Evolutionary conservation across 2,797 vertebrate species (phyloP), one percentile per base, ranked within the genome.

Genomic region (Acanthopagrus latus): DNA sequence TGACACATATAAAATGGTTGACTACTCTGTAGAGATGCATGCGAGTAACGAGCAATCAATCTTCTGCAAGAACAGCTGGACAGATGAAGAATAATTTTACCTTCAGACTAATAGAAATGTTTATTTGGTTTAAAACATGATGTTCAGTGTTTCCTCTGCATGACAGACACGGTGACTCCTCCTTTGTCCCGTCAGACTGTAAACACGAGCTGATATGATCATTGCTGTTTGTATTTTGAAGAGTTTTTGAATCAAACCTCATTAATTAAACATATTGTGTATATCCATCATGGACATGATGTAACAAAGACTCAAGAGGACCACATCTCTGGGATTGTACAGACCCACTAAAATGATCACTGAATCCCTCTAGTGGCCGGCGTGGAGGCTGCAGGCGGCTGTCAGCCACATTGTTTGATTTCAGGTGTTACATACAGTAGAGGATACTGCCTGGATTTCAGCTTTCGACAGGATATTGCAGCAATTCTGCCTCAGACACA

Each of bases 251-350:
- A 76, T 75, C 3, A 2, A 76, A 46, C 20, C 23, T 78, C 66
- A 84, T 89, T 71, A 89, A 86, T 87, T 80, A 87, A 89, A 80
- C 78, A 84, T 66, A 62, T 44, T 85, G 82, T 81, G 25, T 83
- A 11, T 71, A 83, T 82, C 80, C 78, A 86, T 90, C 78, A 88
- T 52, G 8, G 47, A 83, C 86, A 88, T 90, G 85, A 90, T 89
- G 89, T 90, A 92, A 92, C 87, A 87, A 88, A 92, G 89, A 83
- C 90, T 86, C 86, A 73, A 86, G 88, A 88, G 83, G 84, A 78
- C 72, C 55, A 60, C 62, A 70, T 78, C 63, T 74, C 64, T 77
- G 65, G 75, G 84, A 74, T 51, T 21, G 46, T 55, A 20, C 14
- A 16, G 18, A 68, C 57, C 13, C 21, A 50, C n/a, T 68, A 76